phyloP scores from a whole-genome alignment of 2,113 vertebrate genomes.

The Gallinago media region DNA sequence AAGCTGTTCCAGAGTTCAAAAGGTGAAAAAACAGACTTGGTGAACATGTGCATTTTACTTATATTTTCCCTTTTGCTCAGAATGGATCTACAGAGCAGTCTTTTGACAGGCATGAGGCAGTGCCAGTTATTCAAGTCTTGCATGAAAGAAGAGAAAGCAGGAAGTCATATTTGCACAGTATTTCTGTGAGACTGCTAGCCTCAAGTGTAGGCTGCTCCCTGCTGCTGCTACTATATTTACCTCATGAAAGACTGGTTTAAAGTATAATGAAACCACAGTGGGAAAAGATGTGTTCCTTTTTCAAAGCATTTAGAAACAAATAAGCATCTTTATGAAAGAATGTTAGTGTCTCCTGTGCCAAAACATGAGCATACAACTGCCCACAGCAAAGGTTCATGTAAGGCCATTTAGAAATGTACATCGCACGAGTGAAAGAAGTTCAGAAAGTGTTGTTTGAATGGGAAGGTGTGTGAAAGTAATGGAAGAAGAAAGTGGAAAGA shows the following conservation, averaged over 20 bases:
- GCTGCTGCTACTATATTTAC: slow-evolving; percentile 49
- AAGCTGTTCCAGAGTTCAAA: slow-evolving; percentile 19
- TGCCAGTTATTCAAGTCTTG: neutral
- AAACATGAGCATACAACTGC: neutral
- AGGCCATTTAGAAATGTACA: neutral
- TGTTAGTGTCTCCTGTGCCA: neutral
- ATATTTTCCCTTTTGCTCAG: neutral
- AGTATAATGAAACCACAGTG: neutral
- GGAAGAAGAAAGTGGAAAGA: neutral
- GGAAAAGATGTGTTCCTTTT: neutral
- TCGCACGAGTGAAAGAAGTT: neutral
- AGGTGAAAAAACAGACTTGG: slow-evolving; percentile 8
- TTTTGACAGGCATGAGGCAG: slow-evolving; percentile 21
- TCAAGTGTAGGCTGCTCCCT: slow-evolving; percentile 38
- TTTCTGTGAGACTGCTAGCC: slow-evolving; percentile 51
- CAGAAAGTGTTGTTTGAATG: neutral
- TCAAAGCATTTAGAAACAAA: neutral
- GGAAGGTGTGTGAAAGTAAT: neutral
- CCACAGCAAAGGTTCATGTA: neutral
- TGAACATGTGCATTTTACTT: slow-evolving; percentile 24
- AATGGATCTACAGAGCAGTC: slow-evolving; percentile 20
- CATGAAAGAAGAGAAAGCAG: neutral
- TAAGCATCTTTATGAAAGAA: neutral
- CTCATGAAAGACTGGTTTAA: neutral
- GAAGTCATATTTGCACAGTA: neutral